A percentile compares a stretch with the other conserved stretches of the same genome.
These are phyloP conservation scores for Agonopterix alstromeriana DNA, from an alignment of 2,888 invertebrate genomes.

Conservation along the genomic window DNA sequence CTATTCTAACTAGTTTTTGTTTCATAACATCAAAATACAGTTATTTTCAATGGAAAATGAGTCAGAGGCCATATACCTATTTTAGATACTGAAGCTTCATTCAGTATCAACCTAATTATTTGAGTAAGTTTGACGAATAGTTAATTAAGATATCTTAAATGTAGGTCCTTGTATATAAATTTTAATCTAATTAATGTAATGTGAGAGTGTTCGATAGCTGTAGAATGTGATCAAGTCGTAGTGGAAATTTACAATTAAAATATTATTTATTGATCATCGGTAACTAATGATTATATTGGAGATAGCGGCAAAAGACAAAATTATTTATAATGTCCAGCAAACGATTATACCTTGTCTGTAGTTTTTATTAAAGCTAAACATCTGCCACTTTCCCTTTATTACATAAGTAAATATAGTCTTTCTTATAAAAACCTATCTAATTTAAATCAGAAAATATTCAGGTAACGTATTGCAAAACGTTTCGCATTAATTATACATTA, in stretches of 20 bases:
- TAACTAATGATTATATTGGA: slow-evolving; percentile 13
- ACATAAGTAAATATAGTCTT: slow-evolving; percentile 1
- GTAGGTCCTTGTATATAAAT: slow-evolving; percentile 69
- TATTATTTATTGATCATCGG: slow-evolving; percentile 33
- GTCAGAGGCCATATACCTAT: slow-evolving; percentile 52
- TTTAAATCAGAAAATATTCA: too few relatives aligned
- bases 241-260: slow-evolving; percentile 34
- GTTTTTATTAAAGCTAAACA: slow-evolving; percentile 16
- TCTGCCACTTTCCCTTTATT: slow-evolving; percentile 10
- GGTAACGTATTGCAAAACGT: too few relatives aligned
- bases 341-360: slow-evolving; percentile 4
- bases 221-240: slow-evolving; percentile 67
- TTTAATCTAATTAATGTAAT: slow-evolving; percentile 68
- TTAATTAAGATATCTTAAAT: slow-evolving; percentile 52
- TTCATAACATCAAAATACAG: slow-evolving; percentile 4
- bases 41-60: slow-evolving; percentile 23
- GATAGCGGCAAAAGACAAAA: slow-evolving; percentile 4
- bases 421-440: neutral
- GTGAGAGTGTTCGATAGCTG: slow-evolving; percentile 75
- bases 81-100: slow-evolving; percentile 32
- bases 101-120: slow-evolving; percentile 39
- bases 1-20: slow-evolving; percentile 1
- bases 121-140: slow-evolving; percentile 42
- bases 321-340: neutral
- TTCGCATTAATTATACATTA: slow-evolving; percentile 6